phyloP scores from a whole-genome alignment of 2,797 vertebrate species.

The Hemitrygon akajei region DNA sequence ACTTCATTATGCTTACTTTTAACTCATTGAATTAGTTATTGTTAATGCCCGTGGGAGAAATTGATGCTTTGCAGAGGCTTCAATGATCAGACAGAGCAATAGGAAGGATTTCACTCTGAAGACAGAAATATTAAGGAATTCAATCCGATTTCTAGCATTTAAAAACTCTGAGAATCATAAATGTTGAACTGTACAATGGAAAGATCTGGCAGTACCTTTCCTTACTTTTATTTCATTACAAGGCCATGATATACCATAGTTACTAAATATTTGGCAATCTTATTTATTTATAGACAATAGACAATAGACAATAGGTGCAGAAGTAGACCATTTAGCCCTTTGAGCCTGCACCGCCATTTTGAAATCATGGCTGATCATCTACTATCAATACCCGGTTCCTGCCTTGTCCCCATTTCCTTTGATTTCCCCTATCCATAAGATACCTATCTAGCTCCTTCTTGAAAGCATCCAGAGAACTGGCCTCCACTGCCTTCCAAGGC shows the following conservation, averaged over 20 bases:
- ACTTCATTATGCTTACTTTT: background rate
- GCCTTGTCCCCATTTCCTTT: too few species aligned
- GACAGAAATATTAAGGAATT: background rate
- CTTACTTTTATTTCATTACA: background rate
- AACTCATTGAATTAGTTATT: background rate
- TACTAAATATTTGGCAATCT: background rate
- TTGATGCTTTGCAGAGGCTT: background rate
- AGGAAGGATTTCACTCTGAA: background rate
- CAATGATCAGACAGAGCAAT: background rate
- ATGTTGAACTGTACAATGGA: background rate
- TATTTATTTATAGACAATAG: too few species aligned
- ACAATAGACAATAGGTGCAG: too few species aligned
- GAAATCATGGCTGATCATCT: too few species aligned
- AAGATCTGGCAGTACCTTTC: background rate
- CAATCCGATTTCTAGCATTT: background rate
- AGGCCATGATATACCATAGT: background rate
- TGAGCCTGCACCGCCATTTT: too few species aligned
- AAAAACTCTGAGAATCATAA: background rate
- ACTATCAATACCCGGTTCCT: too few species aligned
- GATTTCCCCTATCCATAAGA: too few species aligned
- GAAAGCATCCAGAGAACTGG: too few species aligned
- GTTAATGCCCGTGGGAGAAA: background rate
- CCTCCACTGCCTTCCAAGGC: too few species aligned
- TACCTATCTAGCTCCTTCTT: too few species aligned
- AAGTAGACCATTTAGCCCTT: too few species aligned